A percentile compares a stretch with the other conserved stretches of the same genome.
These are phyloP conservation scores for Lutjanus campechanus DNA, from an alignment of 2,797 vertebrate species.

Conservation along the genomic window DNA sequence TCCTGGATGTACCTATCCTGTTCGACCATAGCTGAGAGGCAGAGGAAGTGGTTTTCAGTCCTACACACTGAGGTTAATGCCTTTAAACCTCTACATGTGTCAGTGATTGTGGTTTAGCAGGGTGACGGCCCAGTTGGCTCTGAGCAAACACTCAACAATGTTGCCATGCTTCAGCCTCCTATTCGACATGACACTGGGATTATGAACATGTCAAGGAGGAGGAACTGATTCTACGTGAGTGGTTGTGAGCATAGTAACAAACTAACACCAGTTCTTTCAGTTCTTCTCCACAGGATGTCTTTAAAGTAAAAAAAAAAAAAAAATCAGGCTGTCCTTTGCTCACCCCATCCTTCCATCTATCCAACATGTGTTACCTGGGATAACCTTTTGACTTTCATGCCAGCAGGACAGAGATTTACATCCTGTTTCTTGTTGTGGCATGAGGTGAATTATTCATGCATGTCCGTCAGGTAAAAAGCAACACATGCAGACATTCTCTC, in stretches of 20 bases:
- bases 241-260: slow-evolving; percentile 8
- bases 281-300: slow-evolving; percentile 26
- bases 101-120: slow-evolving; percentile 82
- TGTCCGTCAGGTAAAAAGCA: slow-evolving; percentile 57
- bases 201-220: slow-evolving; percentile 39
- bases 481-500: slow-evolving; percentile 60
- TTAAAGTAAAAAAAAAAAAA: neutral
- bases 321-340: neutral
- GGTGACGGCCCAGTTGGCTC: slow-evolving; percentile 61
- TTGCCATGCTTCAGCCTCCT: slow-evolving; percentile 43
- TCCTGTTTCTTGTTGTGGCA: slow-evolving; percentile 40
- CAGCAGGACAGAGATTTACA: slow-evolving; percentile 50
- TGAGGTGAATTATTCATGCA: slow-evolving; percentile 44
- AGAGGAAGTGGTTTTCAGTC: slow-evolving; percentile 78
- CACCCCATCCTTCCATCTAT: neutral
- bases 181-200: slow-evolving; percentile 58
- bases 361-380: slow-evolving; percentile 47
- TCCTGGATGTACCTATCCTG: slow-evolving; percentile 53
- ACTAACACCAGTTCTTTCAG: slow-evolving; percentile 2
- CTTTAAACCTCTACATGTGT: slow-evolving; percentile 82
- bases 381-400: slow-evolving; percentile 55
- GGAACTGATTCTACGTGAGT: slow-evolving; percentile 11
- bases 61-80: slow-evolving; percentile 75
- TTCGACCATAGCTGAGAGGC: slow-evolving; percentile 58
- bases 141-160: slow-evolving; percentile 60